phyloP scores from a whole-genome alignment of 2,888 invertebrate species.

The Nomada hirtipes region DNA sequence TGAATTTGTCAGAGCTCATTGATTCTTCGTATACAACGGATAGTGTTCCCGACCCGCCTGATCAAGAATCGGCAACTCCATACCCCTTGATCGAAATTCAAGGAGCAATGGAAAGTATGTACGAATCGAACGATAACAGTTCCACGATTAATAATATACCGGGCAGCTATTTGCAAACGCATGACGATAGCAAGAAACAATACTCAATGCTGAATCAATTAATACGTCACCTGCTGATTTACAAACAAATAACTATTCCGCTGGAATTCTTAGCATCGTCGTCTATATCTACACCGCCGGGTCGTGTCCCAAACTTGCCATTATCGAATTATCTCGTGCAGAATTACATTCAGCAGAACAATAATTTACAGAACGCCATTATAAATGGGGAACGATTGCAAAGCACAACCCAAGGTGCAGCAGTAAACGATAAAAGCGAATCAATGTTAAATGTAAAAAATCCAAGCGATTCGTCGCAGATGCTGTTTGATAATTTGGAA shows the following conservation, averaged over 20 bases:
- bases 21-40: conserved; percentile 62
- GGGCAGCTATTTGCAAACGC: conserved; percentile 25
- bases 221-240: conserved; percentile 49
- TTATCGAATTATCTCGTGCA: conserved; percentile 62
- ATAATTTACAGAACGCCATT: conserved; percentile 50
- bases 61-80: conserved; percentile 60
- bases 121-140: conserved; percentile 19
- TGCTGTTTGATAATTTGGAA: conserved; percentile 47
- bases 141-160: conserved; percentile 20
- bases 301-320: not conserved
- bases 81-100: conserved; percentile 72
- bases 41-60: conserved; percentile 45
- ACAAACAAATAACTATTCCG: conserved; percentile 55
- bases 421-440: conserved; percentile 10
- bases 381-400: conserved; percentile 22
- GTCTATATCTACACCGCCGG: conserved; percentile 8
- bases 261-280: conserved; percentile 40
- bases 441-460: conserved; percentile 4
- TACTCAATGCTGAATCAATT: conserved; percentile 55
- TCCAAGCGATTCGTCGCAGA: conserved; percentile 19
- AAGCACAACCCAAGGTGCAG: conserved; percentile 22
- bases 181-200: conserved; percentile 21
- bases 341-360: conserved; percentile 66
- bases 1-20: conserved; percentile 48
- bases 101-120: conserved; percentile 7